These are phyloP conservation scores for Drosophila greeni DNA, from an alignment of 2,888 invertebrate species.

Conservation along the genomic window DNA sequence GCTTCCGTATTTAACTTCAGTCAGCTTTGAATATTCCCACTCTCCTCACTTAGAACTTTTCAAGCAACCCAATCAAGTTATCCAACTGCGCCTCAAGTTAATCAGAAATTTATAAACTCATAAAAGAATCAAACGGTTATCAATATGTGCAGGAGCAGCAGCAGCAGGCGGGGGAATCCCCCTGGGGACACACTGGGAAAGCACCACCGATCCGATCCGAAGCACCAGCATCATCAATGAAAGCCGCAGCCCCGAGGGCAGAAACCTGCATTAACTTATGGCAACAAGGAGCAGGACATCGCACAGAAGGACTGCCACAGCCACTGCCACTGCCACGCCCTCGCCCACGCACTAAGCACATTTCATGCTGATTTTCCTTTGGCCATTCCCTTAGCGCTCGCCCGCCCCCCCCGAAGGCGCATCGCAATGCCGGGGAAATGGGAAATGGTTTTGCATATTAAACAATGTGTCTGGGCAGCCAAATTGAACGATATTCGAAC, in stretches of 20 bases:
- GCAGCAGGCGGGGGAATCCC: conserved; percentile 15
- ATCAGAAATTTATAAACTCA: conserved; percentile 74
- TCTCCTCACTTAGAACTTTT: conserved; percentile 25
- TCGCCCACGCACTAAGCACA: conserved; percentile 55
- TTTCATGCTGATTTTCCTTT: conserved; percentile 68
- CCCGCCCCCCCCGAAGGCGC: conserved; percentile 34
- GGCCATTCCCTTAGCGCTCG: conserved; percentile 39
- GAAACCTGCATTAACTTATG: conserved; percentile 50
- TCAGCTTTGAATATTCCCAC: no score
- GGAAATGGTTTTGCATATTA: conserved; percentile 75
- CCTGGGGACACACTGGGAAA: conserved; percentile 21
- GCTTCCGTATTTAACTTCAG: neutral
- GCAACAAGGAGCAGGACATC: conserved; percentile 28
- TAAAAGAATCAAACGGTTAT: conserved; percentile 74
- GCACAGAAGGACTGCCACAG: conserved; percentile 17
- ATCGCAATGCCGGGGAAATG: conserved; percentile 57
- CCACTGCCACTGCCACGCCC: conserved; percentile 16
- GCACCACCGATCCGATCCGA: conserved; percentile 18
- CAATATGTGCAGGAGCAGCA: conserved; percentile 61
- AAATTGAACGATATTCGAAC: conserved; percentile 67
- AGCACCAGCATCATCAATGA: conserved; percentile 30
- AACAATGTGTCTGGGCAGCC: conserved; percentile 69
- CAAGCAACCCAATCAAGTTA: conserved; percentile 40
- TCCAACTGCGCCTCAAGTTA: conserved; percentile 50
- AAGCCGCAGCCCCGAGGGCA: conserved; percentile 27